A percentile compares a stretch with the other conserved stretches of the same genome.
These are phyloP conservation scores for Serrognathus titanus DNA, from an alignment of 2,888 invertebrate genomes.

Conservation along the genomic window DNA sequence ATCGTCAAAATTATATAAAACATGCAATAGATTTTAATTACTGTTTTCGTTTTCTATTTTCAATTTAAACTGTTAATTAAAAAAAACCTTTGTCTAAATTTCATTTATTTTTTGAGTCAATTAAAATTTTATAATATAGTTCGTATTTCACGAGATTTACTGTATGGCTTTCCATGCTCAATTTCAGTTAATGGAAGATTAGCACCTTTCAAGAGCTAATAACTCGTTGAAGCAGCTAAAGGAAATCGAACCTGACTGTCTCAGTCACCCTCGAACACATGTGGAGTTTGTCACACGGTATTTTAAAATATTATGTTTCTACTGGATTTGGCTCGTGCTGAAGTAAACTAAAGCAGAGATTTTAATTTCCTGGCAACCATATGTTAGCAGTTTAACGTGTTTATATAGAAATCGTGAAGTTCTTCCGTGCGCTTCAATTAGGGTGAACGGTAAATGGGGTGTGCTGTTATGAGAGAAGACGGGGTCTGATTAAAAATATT, in stretches of 20 bases:
- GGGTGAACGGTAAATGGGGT: slow-evolving; percentile 22
- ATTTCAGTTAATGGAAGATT: too few relatives aligned
- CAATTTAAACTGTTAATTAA: too few relatives aligned
- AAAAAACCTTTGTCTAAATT: too few relatives aligned
- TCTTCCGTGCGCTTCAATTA: slow-evolving; percentile 11
- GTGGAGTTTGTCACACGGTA: slow-evolving; percentile 30
- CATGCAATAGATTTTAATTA: too few relatives aligned
- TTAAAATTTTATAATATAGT: too few relatives aligned
- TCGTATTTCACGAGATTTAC: too few relatives aligned
- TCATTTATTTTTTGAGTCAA: too few relatives aligned
- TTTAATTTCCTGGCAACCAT: slow-evolving; percentile 29
- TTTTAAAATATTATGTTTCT: slow-evolving; percentile 43
- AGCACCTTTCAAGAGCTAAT: slow-evolving; percentile 7
- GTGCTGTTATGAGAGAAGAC: slow-evolving; percentile 19
- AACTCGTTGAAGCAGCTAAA: slow-evolving; percentile 4
- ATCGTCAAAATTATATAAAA: too few relatives aligned
- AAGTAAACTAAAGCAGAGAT: slow-evolving; percentile 39
- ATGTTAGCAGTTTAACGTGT: slow-evolving; percentile 6
- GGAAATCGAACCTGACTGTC: slow-evolving; percentile 1
- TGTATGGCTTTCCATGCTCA: too few relatives aligned
- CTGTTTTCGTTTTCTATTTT: too few relatives aligned
- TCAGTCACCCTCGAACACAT: slow-evolving; percentile 21
- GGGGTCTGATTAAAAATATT: slow-evolving; percentile 24
- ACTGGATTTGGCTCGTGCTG: slow-evolving; percentile 42
- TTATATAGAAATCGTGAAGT: slow-evolving; percentile 2